Evolutionary conservation across 2,113 vertebrate genomes (phyloP), one percentile per base, ranked within the genome.

Genomic region (Callorhinus ursinus): DNA sequence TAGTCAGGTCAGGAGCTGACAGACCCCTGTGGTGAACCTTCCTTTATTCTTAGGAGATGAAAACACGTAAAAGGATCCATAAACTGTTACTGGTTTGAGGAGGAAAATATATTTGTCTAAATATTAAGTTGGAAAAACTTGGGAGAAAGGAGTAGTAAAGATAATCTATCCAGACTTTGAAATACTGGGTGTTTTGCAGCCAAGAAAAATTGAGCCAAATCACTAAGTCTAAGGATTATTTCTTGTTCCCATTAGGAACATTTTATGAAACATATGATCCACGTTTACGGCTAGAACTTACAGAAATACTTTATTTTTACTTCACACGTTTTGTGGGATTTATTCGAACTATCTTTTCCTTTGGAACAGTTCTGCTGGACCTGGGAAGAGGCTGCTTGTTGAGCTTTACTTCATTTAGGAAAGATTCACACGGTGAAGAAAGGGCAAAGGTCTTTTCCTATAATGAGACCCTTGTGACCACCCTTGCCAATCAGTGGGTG

Each of bases 61-160:
- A 95, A 72, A 76, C 63, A 81, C 19, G 33, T 86, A 57, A 67
- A 90, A 87, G 15, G 33, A 76, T 42, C 49, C 67, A 61, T 42
- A 82, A 93, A 76, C 67, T 74, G 74, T 85, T 94, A 72, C 42
- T 84, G 71, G 31, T 86, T 87, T 93, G 21, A 86, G 61, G 67
- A 93, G 49, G 61, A 91, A 87, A 82, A 90, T 46, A 81, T 63
- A 61, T 82, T 88, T 72, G 42, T 85, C 88, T n/a, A 93, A 88
- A 46, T 94, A 92, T 24, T 93, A 90, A 74, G 36, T 55, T 91
- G 77, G 82, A 31, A 88, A 90, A 97, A 87, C 87, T 55, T 76
- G 67, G n/a, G 21, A 21, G 16, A 67, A 53, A 15, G 33, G 6
- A 5, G 12, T 16, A 80, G 12, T n/a, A 95, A 69, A 95, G 28